phyloP scores from a whole-genome alignment of 1,140 invertebrate species.

The Pseudomyrmex flavicornis region DNA sequence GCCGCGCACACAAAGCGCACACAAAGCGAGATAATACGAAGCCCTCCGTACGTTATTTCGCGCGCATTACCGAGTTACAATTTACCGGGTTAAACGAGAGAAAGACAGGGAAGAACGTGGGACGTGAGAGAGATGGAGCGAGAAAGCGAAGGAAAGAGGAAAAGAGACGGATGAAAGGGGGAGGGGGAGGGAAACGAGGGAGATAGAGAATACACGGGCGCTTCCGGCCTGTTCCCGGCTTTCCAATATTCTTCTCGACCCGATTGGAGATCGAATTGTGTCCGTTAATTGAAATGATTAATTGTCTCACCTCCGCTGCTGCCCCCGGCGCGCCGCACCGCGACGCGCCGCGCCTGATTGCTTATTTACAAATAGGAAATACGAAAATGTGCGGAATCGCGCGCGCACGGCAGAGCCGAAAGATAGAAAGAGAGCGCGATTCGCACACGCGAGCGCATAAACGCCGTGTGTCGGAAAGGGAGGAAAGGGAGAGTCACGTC shows the following conservation, averaged over 20 bases:
- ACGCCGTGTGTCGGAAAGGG: constrained; percentile 30
- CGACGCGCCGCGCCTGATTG: constrained; percentile 79
- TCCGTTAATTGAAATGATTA: constrained; percentile 86
- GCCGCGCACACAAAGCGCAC: neutral
- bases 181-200: constrained; percentile 54
- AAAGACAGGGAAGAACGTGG: constrained; percentile 24
- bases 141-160: neutral
- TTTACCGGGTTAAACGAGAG: constrained; percentile 54
- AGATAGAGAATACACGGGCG: constrained; percentile 54
- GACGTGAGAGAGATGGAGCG: neutral
- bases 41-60: constrained; percentile 56
- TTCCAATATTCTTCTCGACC: constrained; percentile 84
- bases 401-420: constrained; percentile 29
- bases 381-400: constrained; percentile 83
- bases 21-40: constrained; percentile 44
- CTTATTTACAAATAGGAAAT: constrained; percentile 86
- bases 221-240: constrained; percentile 80
- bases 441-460: constrained; percentile 43
- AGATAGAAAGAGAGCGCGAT: constrained; percentile 35
- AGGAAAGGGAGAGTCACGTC: neutral
- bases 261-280: constrained; percentile 84
- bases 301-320: constrained; percentile 83
- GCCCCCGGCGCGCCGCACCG: constrained; percentile 61
- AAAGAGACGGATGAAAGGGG: neutral
- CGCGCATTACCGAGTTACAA: constrained; percentile 70